Conservation (phyloP, 2,113 vertebrate genomes). For the Serinus canaria region DNA sequence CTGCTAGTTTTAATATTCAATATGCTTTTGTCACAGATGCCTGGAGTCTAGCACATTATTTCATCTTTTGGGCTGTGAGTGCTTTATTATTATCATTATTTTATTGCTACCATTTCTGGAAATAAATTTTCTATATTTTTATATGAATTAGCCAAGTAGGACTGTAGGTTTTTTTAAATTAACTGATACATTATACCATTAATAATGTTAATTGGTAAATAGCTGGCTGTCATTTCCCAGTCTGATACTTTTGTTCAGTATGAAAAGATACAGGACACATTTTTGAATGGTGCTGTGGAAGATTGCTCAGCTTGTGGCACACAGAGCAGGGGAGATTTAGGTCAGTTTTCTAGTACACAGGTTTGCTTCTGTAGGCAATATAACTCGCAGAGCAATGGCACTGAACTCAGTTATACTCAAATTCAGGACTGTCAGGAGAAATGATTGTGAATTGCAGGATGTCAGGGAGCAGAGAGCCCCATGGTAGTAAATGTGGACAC, state of each 20-base stretch:
- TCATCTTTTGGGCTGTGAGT: background rate
- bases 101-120: background rate
- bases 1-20: background rate
- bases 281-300: background rate
- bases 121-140: background rate
- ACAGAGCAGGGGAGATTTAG: background rate
- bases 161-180: background rate
- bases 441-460: background rate
- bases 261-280: background rate
- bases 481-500: fast-evolving
- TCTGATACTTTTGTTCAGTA: background rate
- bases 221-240: background rate
- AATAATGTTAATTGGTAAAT: background rate
- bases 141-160: background rate
- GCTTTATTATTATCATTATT: background rate
- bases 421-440: background rate
- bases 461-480: background rate
- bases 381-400: background rate
- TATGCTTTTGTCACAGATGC: background rate
- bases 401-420: background rate
- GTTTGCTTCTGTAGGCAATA: background rate
- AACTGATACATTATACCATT: background rate
- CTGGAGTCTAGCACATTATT: background rate
- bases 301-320: background rate
- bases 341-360: background rate